Base-by-base conservation (phyloP, 2,888 invertebrate species). In the Spodoptera exigua region DNA sequence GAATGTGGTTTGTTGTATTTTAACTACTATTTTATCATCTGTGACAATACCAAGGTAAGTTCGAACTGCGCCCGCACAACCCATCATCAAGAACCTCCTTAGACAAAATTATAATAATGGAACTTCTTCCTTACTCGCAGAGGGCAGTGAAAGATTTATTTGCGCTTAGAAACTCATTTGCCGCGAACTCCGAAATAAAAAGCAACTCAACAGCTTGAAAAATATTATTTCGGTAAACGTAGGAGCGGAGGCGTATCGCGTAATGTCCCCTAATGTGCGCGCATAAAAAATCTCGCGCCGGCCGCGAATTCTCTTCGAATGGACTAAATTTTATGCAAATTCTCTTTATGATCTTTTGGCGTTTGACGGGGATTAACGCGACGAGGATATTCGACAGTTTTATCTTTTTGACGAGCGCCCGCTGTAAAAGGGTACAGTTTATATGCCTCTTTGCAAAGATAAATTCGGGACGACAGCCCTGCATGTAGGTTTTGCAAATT, bases 121-220 rank as follows among this genome's bases (percentile, higher is more conserved):
- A 83, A 81, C 79, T 80, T 71, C 72, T 74, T 77, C 69, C 70
- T 73, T 71, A 76, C 80, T 58, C 74, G 74, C 72, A 66, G 77
- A 66, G 78, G 79, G 74, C 79, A 83, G 77, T 80, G 81, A 84
- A 83, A 88, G 87, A 89, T 91, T 90, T 90, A 91, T 91, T 88
- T 83, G 83, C 89, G 88, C 87, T 92, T 89, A 91, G 89, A 89
- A 90, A 87, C 91, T 91, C 91, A 89, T 92, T 91, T 91, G 86
- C 87, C 78, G 81, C 80, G 74, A 71, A 79, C 82, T 79, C 79
- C 82, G 76, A 88, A 91, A 91, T 89, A 91, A 90, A 90, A 90
- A 89, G 84, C 85, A 85, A 85, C 86, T 85, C 85, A 89, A 89
- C 89, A 89, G 89, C 89, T 88, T 89, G 88, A 89, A 90, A 91